Percentiles rank a stretch among this genome's conserved stretches.
Conservation (phyloP, 1,140 invertebrate genomes). For the Ceratitis capitata region DNA sequence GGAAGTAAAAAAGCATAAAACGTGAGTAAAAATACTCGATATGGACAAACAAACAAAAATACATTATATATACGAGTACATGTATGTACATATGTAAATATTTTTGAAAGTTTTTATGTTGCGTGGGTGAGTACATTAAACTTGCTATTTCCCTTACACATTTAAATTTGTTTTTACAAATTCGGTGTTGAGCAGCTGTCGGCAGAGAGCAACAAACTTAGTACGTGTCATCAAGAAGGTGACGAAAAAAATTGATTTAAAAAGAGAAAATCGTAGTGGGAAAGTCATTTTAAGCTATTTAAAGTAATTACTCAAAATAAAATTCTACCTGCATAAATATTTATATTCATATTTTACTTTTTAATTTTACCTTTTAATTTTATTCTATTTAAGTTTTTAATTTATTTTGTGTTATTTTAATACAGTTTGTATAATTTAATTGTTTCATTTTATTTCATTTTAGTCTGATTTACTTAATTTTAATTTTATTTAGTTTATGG, state of each 20-base stretch:
- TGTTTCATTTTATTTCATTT: no score
- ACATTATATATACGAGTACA: not conserved
- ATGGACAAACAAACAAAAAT: not conserved
- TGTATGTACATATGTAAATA: not conserved
- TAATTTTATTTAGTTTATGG: no score
- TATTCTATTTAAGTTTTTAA: no score
- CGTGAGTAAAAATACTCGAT: not conserved
- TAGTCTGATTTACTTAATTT: no score
- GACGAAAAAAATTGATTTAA: not conserved
- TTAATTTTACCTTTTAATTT: no score
- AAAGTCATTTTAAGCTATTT: no score
- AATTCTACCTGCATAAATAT: no score
- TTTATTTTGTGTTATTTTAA: no score
- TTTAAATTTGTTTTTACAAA: conserved; percentile 15
- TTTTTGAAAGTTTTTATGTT: not conserved
- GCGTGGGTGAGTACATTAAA: conserved; percentile 16
- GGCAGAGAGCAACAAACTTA: not conserved
- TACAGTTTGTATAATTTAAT: no score
- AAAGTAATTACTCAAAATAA: no score
- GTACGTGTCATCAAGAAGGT: not conserved
- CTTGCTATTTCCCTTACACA: not conserved
- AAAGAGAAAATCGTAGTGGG: no score
- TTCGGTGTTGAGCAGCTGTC: not conserved
- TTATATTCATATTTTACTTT: no score
- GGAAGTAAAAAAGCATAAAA: conserved; percentile 19